phyloP scores from a whole-genome alignment of 2,797 vertebrate genomes.

The Tympanoctomys barrerae region DNA sequence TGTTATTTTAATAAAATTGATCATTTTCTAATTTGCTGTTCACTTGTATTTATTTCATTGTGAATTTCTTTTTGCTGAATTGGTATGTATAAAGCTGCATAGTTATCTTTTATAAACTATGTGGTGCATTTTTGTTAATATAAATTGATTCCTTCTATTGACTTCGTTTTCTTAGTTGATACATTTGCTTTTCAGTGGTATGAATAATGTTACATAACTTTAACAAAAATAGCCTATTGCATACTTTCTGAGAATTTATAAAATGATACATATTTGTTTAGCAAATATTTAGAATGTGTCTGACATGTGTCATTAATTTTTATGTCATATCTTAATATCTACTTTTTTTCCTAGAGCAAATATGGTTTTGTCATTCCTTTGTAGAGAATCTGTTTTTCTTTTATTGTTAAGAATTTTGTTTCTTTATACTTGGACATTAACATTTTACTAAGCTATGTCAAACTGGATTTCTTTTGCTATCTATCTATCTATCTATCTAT shows the following conservation, averaged over 20 bases:
- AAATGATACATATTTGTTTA: background rate
- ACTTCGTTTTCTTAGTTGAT: background rate
- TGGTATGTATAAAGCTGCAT: background rate
- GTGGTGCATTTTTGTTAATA: background rate
- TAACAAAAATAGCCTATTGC: background rate
- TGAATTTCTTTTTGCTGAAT: background rate
- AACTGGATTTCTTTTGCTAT: conserved; percentile 9
- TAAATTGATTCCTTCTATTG: background rate
- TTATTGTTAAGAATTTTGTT: background rate
- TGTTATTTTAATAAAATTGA: background rate
- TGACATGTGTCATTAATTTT: background rate
- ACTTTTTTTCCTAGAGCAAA: background rate
- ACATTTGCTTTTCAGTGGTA: background rate
- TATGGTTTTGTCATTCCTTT: conserved; percentile 9
- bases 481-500: too few relatives aligned
- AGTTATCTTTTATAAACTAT: background rate
- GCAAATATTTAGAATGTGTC: background rate
- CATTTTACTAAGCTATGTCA: background rate
- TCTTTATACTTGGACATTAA: background rate
- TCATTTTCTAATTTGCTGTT: background rate
- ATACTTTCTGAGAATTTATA: conserved; percentile 24
- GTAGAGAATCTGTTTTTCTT: background rate
- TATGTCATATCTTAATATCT: background rate
- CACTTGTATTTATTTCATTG: background rate
- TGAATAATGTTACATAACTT: background rate